Conservation (phyloP, 2,888 invertebrate species). For the Nemotelus nigrinus region DNA sequence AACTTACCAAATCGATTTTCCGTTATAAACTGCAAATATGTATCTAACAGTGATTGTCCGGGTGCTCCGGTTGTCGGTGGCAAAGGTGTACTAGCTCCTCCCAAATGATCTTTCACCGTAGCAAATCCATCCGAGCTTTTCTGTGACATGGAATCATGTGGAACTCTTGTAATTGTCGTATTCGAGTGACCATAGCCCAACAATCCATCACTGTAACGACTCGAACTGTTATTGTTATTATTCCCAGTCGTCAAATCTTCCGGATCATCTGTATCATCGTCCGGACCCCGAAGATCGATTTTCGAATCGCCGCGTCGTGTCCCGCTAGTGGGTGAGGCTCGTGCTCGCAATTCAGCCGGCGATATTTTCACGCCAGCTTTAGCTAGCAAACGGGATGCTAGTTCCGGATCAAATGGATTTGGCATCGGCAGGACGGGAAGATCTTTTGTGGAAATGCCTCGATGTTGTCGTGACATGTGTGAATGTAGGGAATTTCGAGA, state of each 20-base stretch:
- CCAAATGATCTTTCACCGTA: slow-evolving; percentile 68
- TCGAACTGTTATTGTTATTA: slow-evolving; percentile 58
- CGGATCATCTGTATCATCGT: slow-evolving; percentile 75
- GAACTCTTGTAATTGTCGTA: slow-evolving; percentile 73
- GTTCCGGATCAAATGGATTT: slow-evolving; percentile 88
- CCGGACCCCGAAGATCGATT: slow-evolving; percentile 79
- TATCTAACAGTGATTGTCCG: slow-evolving; percentile 83
- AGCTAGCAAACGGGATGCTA: slow-evolving; percentile 84
- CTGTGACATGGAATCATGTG: slow-evolving; percentile 72
- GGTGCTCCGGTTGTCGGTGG: slow-evolving; percentile 72
- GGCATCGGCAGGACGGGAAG: slow-evolving; percentile 93
- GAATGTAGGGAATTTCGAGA: slow-evolving; percentile 91
- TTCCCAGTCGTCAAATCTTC: slow-evolving; percentile 78
- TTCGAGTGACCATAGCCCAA: slow-evolving; percentile 68
- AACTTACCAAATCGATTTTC: slow-evolving; percentile 78
- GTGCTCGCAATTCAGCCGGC: slow-evolving; percentile 82
- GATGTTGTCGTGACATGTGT: slow-evolving; percentile 93
- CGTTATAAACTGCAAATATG: slow-evolving; percentile 87
- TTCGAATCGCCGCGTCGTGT: slow-evolving; percentile 80
- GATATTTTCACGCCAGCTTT: slow-evolving; percentile 90
- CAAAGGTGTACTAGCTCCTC: slow-evolving; percentile 68
- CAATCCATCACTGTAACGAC: slow-evolving; percentile 62
- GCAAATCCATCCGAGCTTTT: slow-evolving; percentile 71
- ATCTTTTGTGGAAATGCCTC: slow-evolving; percentile 93
- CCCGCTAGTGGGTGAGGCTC: slow-evolving; percentile 84